Evolutionary conservation across 35 echinoderm and acorn worm species (phyloP).

Genomic region (Lytechinus pictus): DNA sequence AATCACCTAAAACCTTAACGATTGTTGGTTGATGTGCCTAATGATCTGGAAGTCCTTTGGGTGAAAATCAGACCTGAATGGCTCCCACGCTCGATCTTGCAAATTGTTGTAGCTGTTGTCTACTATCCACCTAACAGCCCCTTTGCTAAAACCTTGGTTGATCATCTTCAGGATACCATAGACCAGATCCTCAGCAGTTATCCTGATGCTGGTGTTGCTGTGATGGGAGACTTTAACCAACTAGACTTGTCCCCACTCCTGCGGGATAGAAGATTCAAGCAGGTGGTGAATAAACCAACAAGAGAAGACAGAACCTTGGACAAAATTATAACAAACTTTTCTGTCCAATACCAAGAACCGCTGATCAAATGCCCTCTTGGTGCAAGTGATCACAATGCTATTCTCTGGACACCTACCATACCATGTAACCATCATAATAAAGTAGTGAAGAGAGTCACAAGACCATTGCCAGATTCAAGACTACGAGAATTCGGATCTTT

Average conservation of each 20-base stretch:
- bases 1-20: slow-evolving; percentile 7
- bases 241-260: slow-evolving; percentile 34
- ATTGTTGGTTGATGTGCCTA: slow-evolving; percentile 10
- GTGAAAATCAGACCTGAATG: slow-evolving; percentile 37
- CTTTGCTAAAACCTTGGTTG: slow-evolving; percentile 22
- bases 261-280: slow-evolving; percentile 14
- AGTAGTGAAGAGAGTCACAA: not conserved
- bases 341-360: not conserved
- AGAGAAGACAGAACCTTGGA: slow-evolving; percentile 52
- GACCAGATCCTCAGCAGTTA: not conserved
- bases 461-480: slow-evolving; percentile 33
- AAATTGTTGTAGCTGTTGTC: slow-evolving; percentile 49
- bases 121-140: slow-evolving; percentile 51
- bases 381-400: slow-evolving; percentile 47
- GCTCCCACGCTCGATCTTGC: slow-evolving; percentile 41
- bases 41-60: slow-evolving; percentile 51
- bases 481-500: slow-evolving; percentile 39
- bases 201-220: slow-evolving; percentile 21
- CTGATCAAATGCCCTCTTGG: slow-evolving; percentile 6
- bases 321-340: slow-evolving; percentile 54
- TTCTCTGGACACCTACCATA: not conserved
- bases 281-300: slow-evolving; percentile 40
- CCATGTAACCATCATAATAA: not conserved
- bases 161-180: slow-evolving; percentile 39
- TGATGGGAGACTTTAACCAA: slow-evolving; percentile 53